Evolutionary conservation across 64 coral and sea anemone species (phyloP), one percentile per base, ranked within the genome.

Genomic region (Anthopleura sola): DNA sequence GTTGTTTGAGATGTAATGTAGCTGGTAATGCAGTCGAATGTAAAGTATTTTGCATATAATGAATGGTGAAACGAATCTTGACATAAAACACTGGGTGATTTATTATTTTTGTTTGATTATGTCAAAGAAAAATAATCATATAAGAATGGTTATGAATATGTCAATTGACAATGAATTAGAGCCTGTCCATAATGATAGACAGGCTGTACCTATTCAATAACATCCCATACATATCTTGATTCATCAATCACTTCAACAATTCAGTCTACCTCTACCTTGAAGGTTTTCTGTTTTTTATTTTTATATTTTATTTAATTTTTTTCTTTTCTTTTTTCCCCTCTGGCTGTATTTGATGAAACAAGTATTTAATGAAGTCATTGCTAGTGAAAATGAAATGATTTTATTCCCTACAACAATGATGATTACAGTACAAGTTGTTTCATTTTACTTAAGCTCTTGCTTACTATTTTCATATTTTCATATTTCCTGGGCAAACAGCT

Each of bases 351-450:
- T 53, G 50, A 53, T 53, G 46, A 48, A 48, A 48, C 11, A 48
- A 48, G 46, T 48, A 48, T 48, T 48, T 48, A 48, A 48, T 48
- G 13, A 53, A 53, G 50, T 53, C 50, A 15, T 16, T 71, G 11
- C 13, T 14, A 69, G 28, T 71, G 66, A 71, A 71, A 71, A 32
- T 71, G 66, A 31, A 71, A 71, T n/a, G 31, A 32, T 71, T 71
- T 34, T 15, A 34, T 71, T 71, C 34, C 24, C 11, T 32, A 71
- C 4, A 34, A 3, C 28, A 71, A n/a, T 32, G 28, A 36, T 71
- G 66, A 71, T 71, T 71, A 71, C 66, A 71, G 66, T 71, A 71
- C 21, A 34, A 71, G 66, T 71, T 71, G 66, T 71, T 71, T 71
- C 66, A 71, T 71, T 71, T 71, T 71, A 71, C 66, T 71, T 34